These are phyloP conservation scores for Tursiops truncatus DNA, from an alignment of 2,113 vertebrate species.

Conservation along the genomic window DNA sequence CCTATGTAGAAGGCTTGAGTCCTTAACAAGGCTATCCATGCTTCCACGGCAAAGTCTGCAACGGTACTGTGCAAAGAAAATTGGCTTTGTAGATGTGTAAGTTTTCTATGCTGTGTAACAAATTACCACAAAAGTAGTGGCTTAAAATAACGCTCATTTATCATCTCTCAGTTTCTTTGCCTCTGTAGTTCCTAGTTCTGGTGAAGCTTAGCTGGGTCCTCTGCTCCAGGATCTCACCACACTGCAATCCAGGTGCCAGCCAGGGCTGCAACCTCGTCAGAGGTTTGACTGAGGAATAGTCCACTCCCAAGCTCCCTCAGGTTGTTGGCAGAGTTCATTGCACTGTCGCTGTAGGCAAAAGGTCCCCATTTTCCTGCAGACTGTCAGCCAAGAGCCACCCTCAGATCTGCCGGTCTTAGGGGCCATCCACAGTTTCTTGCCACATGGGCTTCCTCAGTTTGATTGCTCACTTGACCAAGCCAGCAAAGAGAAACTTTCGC, in stretches of 20 bases:
- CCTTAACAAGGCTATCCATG: neutral
- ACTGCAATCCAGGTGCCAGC: fast-evolving
- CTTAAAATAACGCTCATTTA: neutral
- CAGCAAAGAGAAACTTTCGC: neutral
- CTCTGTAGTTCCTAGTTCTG: neutral
- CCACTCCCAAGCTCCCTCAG: neutral
- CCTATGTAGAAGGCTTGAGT: neutral
- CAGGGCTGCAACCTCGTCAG: neutral
- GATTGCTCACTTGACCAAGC: neutral
- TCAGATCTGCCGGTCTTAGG: neutral
- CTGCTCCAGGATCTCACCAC: neutral
- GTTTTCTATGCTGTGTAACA: neutral
- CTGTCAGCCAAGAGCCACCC: neutral
- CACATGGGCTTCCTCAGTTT: neutral
- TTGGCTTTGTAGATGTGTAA: neutral
- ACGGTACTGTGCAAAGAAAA: neutral
- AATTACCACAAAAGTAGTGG: neutral
- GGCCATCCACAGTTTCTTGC: neutral
- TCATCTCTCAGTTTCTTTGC: neutral
- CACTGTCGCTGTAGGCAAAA: neutral
- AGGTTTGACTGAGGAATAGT: neutral
- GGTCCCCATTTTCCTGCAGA: neutral
- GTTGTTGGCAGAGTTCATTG: neutral
- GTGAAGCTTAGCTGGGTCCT: fast-evolving
- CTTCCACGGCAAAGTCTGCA: neutral